Conservation (phyloP, 2,888 invertebrate species). For the Dioctria rufipes region DNA sequence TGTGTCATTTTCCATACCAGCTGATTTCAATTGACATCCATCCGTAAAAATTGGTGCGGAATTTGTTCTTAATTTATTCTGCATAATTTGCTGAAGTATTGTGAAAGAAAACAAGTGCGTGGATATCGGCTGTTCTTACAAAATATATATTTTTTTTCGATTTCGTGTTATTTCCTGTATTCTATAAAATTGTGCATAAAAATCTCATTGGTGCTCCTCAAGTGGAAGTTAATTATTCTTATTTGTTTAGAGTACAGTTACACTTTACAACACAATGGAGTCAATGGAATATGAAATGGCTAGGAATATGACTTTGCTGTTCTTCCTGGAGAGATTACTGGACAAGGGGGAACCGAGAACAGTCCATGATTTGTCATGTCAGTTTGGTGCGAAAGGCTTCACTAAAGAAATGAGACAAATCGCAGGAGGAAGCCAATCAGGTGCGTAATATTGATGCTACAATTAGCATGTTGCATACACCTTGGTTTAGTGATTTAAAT, state of each 20-base stretch:
- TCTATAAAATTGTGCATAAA: not conserved
- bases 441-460: conserved; percentile 70
- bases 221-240: conserved; percentile 1
- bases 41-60: conserved; percentile 23
- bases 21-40: conserved; percentile 34
- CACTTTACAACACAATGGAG: conserved; percentile 76
- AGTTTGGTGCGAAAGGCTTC: conserved; percentile 99
- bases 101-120: not conserved
- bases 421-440: conserved; percentile 95
- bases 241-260: not conserved
- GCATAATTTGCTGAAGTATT: not conserved
- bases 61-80: conserved; percentile 17
- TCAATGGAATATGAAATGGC: conserved; percentile 95
- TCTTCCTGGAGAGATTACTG: conserved; percentile 98
- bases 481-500: too few species aligned
- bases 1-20: conserved; percentile 31
- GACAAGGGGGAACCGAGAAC: conserved; percentile 96
- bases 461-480: too few species aligned
- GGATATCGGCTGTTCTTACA: not conserved
- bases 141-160: not conserved
- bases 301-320: conserved; percentile 95
- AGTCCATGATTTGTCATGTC: conserved; percentile 97
- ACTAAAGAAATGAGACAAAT: conserved; percentile 99
- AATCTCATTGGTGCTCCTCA: not conserved
- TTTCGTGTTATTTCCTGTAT: not conserved